Evolutionary conservation across 2,113 vertebrate genomes (phyloP), one percentile per base, ranked within the genome.

Genomic region (Crotalus viridis): DNA sequence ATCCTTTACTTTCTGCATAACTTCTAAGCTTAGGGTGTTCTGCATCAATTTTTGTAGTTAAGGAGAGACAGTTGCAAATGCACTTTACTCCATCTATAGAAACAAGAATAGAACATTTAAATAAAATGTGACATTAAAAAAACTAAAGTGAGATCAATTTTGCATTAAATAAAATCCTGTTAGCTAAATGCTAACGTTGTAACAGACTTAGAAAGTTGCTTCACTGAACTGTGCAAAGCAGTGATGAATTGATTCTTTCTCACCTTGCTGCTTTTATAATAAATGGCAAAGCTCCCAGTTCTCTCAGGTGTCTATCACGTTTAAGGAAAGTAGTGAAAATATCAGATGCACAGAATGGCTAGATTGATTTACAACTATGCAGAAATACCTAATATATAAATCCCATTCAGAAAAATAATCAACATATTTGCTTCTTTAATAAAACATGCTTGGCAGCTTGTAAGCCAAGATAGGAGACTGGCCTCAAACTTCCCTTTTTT

Each of bases 1-100:
- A 98, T 56, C 98, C 98, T 97, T 97, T 97, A 94, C 96, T 97
- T 95, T 97, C 97, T 88, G 98, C 98, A 0, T 98, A 98, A 94
- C 91, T 94, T 94, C 97, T 96, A 93, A 98, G 98, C 87, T 97
- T 97, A 26, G 98, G 97, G 54, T 98, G 98, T 57, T 98, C 98
- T 7, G 96, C 97, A 15, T 98, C 98, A 12, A 98, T 97, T 94
- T 98, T 98, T 22, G 98, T 97, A 28, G 97, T 98, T 94, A 98
- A 96, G 0, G 98, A 98, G 59, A 98, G 96, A 91, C 96, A 97
- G 95, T 97, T 98, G 95, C 98, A 98, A 94, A 98, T 94, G 93
- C 97, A 98, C 89, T 96, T 98, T 52, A 97, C 95, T 13, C 98
- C 98, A 96, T 98, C 98, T 98, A 95, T 2, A 93, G 74, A 81